Evolutionary conservation across 2,113 vertebrate genomes (phyloP).

Genomic region (human (Homo sapiens)): DNA sequence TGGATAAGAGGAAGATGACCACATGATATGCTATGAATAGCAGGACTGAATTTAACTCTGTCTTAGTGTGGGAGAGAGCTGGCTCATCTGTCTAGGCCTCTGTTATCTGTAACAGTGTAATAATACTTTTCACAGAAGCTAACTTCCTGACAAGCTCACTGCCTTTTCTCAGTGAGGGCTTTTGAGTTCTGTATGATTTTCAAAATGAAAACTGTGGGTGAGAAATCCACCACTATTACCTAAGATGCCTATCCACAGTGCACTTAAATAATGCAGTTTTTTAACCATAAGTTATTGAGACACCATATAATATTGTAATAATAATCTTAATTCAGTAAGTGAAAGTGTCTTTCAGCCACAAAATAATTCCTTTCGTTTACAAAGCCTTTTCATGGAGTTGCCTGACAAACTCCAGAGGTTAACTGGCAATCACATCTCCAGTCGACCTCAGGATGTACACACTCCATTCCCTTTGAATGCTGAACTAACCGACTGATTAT

Average conservation of each 20-base stretch:
- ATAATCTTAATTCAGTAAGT: not conserved
- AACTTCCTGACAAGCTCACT: not conserved
- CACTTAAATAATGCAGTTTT: not conserved
- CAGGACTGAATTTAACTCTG: not conserved
- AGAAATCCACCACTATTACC: not conserved
- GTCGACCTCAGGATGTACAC: not conserved
- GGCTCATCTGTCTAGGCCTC: not conserved
- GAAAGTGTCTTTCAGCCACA: not conserved
- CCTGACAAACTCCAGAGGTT: not conserved
- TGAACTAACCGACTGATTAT: not conserved
- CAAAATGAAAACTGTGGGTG: not conserved
- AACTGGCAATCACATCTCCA: not conserved
- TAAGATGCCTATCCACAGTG: not conserved
- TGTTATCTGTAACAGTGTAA: not conserved
- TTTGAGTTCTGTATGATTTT: not conserved
- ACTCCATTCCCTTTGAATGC: not conserved
- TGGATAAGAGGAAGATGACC: not conserved
- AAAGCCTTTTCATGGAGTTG: not conserved
- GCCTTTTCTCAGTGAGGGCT: not conserved
- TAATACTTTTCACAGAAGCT: not conserved
- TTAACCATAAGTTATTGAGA: not conserved
- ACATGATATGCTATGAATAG: not conserved
- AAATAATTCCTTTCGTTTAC: not conserved
- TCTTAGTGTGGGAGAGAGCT: not conserved
- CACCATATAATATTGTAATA: accelerated